phyloP scores from a whole-genome alignment of 2,888 invertebrate genomes.

The Athalia rosae region DNA sequence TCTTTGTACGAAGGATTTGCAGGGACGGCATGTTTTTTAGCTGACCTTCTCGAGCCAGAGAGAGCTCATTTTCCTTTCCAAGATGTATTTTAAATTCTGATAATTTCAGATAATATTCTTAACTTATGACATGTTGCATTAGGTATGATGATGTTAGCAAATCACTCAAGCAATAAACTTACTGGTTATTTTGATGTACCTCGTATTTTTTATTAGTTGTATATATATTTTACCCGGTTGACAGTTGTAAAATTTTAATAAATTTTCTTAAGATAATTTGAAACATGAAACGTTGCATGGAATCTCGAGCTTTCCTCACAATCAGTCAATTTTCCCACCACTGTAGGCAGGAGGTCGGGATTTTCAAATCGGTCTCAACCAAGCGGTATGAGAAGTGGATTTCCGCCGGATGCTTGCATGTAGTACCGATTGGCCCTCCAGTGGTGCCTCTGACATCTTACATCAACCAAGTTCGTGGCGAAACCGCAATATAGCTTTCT shows the following conservation, averaged over 20 bases:
- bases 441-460: not conserved
- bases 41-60: slow-evolving; percentile 84
- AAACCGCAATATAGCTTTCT: slow-evolving; percentile 50
- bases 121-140: not conserved
- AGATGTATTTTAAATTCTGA: slow-evolving; percentile 77
- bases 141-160: not conserved
- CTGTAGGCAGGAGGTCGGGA: no score
- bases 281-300: no score
- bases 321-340: no score
- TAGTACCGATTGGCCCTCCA: no score
- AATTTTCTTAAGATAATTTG: no score
- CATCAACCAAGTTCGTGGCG: slow-evolving; percentile 19
- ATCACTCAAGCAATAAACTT: slow-evolving; percentile 12
- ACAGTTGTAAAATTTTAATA: not conserved
- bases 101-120: not conserved
- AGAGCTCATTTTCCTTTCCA: slow-evolving; percentile 89
- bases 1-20: slow-evolving; percentile 92
- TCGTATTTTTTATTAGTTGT: not conserved
- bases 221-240: not conserved
- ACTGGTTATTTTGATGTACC: slow-evolving; percentile 1
- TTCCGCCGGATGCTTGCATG: no score
- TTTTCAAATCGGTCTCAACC: no score
- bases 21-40: slow-evolving; percentile 88
- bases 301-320: no score
- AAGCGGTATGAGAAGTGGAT: no score